Evolutionary conservation across 2,888 invertebrate genomes (phyloP).

Genomic region (Homarus gammarus): DNA sequence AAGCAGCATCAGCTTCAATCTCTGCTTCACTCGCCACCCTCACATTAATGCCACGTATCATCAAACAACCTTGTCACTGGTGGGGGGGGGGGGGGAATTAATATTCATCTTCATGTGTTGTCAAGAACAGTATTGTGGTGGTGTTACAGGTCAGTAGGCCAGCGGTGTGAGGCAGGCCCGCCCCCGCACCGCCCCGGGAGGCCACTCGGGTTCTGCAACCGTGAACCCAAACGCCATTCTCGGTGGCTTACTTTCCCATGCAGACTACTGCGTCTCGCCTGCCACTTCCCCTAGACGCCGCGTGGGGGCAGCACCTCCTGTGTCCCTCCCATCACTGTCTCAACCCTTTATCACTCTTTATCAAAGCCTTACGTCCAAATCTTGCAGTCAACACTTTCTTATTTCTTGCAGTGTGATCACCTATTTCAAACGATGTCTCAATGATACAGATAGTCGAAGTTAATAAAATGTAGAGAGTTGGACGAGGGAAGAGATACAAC

Average conservation of each 20-base stretch:
- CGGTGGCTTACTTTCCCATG: constrained; percentile 50
- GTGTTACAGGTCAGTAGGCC: background rate
- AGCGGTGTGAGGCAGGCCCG: background rate
- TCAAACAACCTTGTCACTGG: too few species aligned
- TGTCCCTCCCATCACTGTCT: constrained; percentile 24
- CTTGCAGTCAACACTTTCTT: too few species aligned
- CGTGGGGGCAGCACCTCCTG: constrained; percentile 52
- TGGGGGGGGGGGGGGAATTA: too few species aligned
- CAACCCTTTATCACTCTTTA: background rate
- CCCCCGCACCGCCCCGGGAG: background rate
- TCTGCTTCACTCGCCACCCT: too few species aligned
- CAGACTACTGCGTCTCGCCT: constrained; percentile 46
- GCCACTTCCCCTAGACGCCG: constrained; percentile 34
- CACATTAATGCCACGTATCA: too few species aligned
- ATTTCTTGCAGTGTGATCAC: too few species aligned
- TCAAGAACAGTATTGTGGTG: too few species aligned
- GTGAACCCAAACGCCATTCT: constrained; percentile 34
- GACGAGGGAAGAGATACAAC: background rate
- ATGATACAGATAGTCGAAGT: too few species aligned
- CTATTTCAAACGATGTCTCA: too few species aligned
- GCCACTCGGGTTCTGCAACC: constrained; percentile 10
- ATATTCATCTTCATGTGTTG: too few species aligned
- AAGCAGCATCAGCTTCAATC: too few species aligned
- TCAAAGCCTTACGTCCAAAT: background rate
- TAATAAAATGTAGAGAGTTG: background rate